Base-by-base conservation (phyloP, 35 echinoderm and acorn worm genomes). In the Lytechinus variegatus region DNA sequence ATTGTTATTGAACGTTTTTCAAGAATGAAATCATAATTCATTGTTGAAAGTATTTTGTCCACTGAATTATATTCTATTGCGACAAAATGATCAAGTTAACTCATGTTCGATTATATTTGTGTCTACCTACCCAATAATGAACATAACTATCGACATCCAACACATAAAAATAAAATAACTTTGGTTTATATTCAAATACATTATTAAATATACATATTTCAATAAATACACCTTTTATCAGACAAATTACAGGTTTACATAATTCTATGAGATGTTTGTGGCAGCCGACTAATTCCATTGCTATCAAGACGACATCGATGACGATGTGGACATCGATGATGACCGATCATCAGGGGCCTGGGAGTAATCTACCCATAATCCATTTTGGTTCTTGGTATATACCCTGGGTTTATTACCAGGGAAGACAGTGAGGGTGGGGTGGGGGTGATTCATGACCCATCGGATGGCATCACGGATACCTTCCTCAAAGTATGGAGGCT, bases 401-500 rank as follows among this genome's bases (percentile, higher is more conserved):
- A 97, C 61, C 9, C 86, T 91, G 9, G 96, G 60, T 57, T 88
- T 95, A n/a, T n/a, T 91, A 21, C 86, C 88, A 10, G 87, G 60
- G 54, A 97, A 97, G 60, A 95, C 79, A 0, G 94, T 96, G 10
- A 86, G 55, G 33, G 44, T 57, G 6, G 95, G 91, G 27, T 52
- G 27, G 27, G 96, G 96, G 61, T 97, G 53, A 21, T 94, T 55
- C 7, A 95, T 52, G 52, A 95, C 94, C 16, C 66, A 97, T 57
- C 90, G 54, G 53, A 95, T 91, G 19, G 96, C 95, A 24, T 92
- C 96, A 27, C 96, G 19, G 16, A 92, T 95, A 54, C 86, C 21
- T 52, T 95, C 55, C 89, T 89, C 96, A 87, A 95, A 95, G 19
- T 94, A 94, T 27, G 96, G 94, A 19, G 94, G 94, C 79, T 97